Conservation (phyloP, 2,888 invertebrate genomes). For the Scaptomyza caliginosa region DNA sequence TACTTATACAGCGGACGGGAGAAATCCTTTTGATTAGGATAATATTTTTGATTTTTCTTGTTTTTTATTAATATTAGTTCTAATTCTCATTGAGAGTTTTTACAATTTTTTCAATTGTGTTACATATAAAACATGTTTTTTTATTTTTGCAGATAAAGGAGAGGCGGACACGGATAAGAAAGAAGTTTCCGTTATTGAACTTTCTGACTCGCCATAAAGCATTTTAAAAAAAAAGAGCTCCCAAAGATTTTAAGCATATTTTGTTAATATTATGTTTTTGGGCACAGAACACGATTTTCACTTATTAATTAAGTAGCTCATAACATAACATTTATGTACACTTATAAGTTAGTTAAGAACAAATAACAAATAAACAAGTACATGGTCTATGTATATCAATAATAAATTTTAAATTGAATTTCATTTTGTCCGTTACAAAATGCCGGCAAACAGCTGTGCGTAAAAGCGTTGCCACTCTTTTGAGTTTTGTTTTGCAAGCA, state of each 20-base stretch:
- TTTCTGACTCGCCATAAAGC: constrained; percentile 53
- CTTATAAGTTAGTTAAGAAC: constrained; percentile 7
- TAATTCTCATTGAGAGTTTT: constrained; percentile 21
- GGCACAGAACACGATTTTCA: constrained; percentile 6
- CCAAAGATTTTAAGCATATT: constrained; percentile 45
- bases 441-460: constrained; percentile 19
- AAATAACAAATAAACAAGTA: constrained; percentile 27
- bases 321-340: constrained; percentile 10
- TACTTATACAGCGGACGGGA: background rate
- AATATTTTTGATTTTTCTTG: background rate
- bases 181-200: constrained; percentile 65
- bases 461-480: constrained; percentile 28
- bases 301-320: constrained; percentile 14
- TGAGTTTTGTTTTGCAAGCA: background rate
- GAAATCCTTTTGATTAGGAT: background rate
- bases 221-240: constrained; percentile 15
- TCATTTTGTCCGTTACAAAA: background rate
- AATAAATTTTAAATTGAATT: background rate
- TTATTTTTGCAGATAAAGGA: constrained; percentile 46
- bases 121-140: constrained; percentile 25
- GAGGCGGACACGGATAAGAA: constrained; percentile 40
- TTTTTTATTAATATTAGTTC: constrained; percentile 9
- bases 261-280: constrained; percentile 19
- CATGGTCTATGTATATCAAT: constrained; percentile 4
- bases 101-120: constrained; percentile 34